Evolutionary conservation across 1,140 invertebrate genomes (phyloP).

Genomic region (Chymomyza costata): DNA sequence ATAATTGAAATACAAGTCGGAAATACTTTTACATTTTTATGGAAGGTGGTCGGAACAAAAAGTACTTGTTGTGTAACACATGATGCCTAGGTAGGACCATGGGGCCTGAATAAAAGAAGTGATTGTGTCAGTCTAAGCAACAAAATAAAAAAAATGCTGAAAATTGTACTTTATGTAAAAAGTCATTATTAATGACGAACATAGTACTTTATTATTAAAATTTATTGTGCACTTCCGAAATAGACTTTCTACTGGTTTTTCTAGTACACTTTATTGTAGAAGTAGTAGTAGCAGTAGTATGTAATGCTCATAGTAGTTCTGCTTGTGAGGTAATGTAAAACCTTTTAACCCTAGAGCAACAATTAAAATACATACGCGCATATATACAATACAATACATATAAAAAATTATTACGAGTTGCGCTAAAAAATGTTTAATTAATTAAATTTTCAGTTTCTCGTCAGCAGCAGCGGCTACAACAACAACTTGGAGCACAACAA

Average conservation of each 20-base stretch:
- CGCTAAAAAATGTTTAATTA: constrained; percentile 70
- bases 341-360: constrained; percentile 19
- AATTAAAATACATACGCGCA: constrained; percentile 62
- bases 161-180: constrained; percentile 68
- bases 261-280: no score
- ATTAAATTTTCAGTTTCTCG: constrained; percentile 71
- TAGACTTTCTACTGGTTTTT: no score
- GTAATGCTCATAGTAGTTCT: constrained; percentile 1
- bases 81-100: no score
- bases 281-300: constrained; percentile 8
- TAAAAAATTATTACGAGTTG: constrained; percentile 61
- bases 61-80: no score
- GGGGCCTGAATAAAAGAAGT: no score
- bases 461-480: constrained; percentile 26
- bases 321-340: constrained; percentile 17
- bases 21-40: constrained; percentile 60
- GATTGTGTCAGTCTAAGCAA: no score
- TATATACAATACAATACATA: constrained; percentile 46
- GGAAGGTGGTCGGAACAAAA: constrained; percentile 25
- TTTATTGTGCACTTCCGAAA: no score
- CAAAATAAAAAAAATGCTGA: constrained; percentile 60
- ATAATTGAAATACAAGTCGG: constrained; percentile 72
- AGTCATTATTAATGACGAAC: constrained; percentile 62
- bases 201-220: no score
- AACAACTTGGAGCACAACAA: constrained; percentile 22